Evolutionary conservation across 2,888 invertebrate species (phyloP).

Genomic region (Pyralis farinalis): DNA sequence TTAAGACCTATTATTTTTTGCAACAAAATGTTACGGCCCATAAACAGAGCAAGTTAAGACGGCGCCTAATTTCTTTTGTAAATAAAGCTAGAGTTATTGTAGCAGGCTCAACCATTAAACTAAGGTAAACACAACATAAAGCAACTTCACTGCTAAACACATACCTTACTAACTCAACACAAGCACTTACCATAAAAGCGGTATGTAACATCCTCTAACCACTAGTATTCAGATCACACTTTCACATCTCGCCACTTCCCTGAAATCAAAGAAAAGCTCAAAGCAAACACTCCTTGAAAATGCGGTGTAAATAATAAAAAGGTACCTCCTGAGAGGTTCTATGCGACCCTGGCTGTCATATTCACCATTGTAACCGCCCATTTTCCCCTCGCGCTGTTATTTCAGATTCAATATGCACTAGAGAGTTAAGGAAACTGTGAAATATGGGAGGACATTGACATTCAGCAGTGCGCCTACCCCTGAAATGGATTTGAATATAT

Average conservation of each 20-base stretch:
- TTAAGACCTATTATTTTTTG: too few relatives aligned
- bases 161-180: conserved; percentile 38
- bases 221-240: conserved; percentile 72
- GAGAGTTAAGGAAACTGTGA: conserved; percentile 51
- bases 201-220: conserved; percentile 24
- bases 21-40: neutral
- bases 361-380: conserved; percentile 55
- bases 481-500: conserved; percentile 28
- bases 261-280: conserved; percentile 76
- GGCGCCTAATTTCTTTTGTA: conserved; percentile 6
- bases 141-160: conserved; percentile 23
- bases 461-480: conserved; percentile 25
- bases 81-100: neutral
- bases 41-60: neutral
- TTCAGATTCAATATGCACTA: conserved; percentile 77
- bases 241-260: conserved; percentile 65
- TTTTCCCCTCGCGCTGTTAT: conserved; percentile 63
- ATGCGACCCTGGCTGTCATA: conserved; percentile 55
- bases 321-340: conserved; percentile 55
- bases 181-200: conserved; percentile 61
- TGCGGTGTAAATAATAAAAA: conserved; percentile 79
- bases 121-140: conserved; percentile 12
- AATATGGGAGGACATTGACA: conserved; percentile 54
- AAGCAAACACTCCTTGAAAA: conserved; percentile 79
- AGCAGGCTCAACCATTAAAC: conserved; percentile 8